Evolutionary conservation across 1,140 invertebrate species (phyloP).

Genomic region (Drosophila funebris): DNA sequence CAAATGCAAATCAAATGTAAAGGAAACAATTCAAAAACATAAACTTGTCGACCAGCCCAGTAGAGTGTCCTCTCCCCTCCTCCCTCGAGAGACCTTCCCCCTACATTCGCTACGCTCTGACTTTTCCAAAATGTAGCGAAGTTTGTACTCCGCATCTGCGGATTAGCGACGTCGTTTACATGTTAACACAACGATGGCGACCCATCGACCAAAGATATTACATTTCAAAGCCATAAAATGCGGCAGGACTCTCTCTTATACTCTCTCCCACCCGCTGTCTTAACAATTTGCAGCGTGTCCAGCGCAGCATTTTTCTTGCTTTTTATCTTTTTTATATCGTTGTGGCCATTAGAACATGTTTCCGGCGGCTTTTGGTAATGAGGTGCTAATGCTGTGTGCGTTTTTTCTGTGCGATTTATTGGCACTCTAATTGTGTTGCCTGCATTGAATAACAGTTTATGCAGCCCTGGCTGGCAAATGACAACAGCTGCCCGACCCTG

Average conservation of each 20-base stretch:
- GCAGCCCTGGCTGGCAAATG: conserved; percentile 22
- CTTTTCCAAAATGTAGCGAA: conserved; percentile 22
- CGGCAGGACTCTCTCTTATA: not conserved
- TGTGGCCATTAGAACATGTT: conserved; percentile 36
- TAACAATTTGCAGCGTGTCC: conserved; percentile 37
- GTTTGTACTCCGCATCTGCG: not conserved
- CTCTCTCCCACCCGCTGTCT: not conserved
- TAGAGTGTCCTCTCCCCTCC: conserved; percentile 4
- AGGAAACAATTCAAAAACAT: conserved; percentile 39
- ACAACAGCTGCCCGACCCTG: conserved; percentile 49
- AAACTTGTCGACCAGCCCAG: conserved; percentile 36
- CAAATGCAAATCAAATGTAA: conserved; percentile 71
- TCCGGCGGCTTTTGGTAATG: conserved; percentile 43
- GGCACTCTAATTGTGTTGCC: conserved; percentile 33
- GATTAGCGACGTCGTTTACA: conserved; percentile 49
- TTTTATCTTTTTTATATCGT: conserved; percentile 7
- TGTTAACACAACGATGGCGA: conserved; percentile 31
- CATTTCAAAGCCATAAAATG: conserved; percentile 52
- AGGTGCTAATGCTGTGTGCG: conserved; percentile 66
- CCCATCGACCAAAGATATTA: conserved; percentile 28
- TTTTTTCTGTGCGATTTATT: conserved; percentile 54
- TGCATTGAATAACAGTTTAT: conserved; percentile 6
- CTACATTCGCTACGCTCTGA: conserved; percentile 26
- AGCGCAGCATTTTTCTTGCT: conserved; percentile 16
- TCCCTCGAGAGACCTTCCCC: not conserved